phyloP scores from a whole-genome alignment of 2,113 vertebrate species.

The Pogonocichla stellata region DNA sequence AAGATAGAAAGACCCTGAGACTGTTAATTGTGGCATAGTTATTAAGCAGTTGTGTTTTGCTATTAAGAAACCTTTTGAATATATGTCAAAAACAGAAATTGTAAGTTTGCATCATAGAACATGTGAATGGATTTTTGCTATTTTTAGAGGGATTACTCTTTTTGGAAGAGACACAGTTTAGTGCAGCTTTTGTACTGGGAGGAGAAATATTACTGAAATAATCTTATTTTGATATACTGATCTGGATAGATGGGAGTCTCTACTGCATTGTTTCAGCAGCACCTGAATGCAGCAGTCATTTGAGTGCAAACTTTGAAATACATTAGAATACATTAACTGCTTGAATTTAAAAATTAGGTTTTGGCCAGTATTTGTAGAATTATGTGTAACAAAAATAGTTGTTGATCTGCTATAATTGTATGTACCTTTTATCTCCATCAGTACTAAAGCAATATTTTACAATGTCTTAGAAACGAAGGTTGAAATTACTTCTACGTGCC shows the following conservation, averaged over 20 bases:
- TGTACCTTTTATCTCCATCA: background rate
- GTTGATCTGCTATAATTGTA: background rate
- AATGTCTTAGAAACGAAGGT: background rate
- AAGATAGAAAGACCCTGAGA: background rate
- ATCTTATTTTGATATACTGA: background rate
- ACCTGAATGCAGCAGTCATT: background rate
- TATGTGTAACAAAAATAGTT: background rate
- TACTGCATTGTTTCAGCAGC: background rate
- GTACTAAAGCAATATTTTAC: background rate
- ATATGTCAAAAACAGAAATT: background rate
- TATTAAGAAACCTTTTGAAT: background rate
- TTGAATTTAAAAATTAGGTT: background rate
- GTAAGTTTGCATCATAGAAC: background rate
- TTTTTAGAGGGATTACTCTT: background rate
- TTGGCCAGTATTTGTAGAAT: background rate
- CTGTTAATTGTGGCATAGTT: background rate
- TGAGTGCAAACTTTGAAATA: background rate
- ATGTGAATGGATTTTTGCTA: background rate
- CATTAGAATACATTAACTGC: background rate
- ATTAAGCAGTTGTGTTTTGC: accelerated
- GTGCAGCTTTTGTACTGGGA: background rate
- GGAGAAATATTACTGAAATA: background rate
- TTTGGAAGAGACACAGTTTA: background rate
- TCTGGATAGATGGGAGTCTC: background rate
- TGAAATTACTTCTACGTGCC: background rate